phyloP scores from a whole-genome alignment of 2,797 vertebrate genomes.

The Iguana delicatissima region DNA sequence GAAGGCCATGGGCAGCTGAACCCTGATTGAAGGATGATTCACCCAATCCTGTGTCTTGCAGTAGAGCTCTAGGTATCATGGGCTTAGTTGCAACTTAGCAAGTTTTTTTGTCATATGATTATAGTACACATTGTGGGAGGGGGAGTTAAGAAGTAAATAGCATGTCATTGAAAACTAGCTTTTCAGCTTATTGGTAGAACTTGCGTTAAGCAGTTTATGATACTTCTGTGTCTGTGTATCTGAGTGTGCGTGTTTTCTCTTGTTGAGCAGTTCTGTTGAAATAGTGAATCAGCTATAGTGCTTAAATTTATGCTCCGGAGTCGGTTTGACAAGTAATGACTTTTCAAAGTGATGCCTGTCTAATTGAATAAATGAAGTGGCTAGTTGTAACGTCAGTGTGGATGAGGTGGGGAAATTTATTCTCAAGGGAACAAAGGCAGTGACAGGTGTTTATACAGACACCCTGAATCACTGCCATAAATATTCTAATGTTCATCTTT shows the following conservation, averaged over 20 bases:
- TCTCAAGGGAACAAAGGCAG: constrained; percentile 61
- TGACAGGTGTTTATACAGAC: constrained; percentile 77
- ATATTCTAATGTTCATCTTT: constrained; percentile 84
- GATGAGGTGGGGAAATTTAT: constrained; percentile 72
- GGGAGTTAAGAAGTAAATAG: background rate
- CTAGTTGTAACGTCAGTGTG: constrained; percentile 76
- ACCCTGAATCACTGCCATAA: constrained; percentile 80
- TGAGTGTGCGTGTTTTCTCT: constrained; percentile 39
- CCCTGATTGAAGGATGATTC: background rate
- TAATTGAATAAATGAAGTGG: constrained; percentile 82
- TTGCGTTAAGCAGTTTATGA: background rate
- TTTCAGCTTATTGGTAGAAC: background rate
- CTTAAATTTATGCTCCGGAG: constrained; percentile 73
- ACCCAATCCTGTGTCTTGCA: background rate
- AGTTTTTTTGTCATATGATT: background rate
- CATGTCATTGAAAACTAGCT: background rate
- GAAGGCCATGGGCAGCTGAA: background rate
- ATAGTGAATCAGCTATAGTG: constrained; percentile 61
- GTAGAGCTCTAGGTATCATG: background rate
- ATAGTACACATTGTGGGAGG: background rate
- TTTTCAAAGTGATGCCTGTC: constrained; percentile 79
- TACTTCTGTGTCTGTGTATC: background rate
- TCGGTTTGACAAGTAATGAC: constrained; percentile 75
- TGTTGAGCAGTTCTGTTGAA: constrained; percentile 55
- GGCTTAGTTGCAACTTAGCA: background rate